These are phyloP conservation scores for Eciton burchellii DNA, from an alignment of 1,140 invertebrate genomes.

Conservation along the genomic window DNA sequence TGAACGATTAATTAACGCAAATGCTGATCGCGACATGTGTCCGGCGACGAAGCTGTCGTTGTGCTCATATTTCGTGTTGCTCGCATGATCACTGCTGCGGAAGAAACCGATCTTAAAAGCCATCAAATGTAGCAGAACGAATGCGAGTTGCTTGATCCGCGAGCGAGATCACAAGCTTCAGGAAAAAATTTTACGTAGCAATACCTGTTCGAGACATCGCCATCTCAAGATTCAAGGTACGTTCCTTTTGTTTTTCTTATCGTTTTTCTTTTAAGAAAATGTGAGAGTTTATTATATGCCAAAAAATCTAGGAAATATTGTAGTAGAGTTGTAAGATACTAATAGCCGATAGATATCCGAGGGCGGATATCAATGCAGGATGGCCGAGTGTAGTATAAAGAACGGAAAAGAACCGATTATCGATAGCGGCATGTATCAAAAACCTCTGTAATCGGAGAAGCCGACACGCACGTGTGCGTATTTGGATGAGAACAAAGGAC, in stretches of 20 bases:
- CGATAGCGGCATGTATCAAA: too few species aligned
- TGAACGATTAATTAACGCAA: not conserved
- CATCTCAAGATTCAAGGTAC: not conserved
- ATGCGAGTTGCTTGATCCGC: not conserved
- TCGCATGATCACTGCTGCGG: not conserved
- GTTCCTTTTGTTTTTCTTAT: not conserved
- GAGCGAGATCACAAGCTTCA: not conserved
- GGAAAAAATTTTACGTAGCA: not conserved
- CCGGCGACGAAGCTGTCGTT: not conserved
- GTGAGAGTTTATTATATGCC: too few species aligned
- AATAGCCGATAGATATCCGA: too few species aligned
- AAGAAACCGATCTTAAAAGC: not conserved
- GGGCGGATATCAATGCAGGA: too few species aligned
- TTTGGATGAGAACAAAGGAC: too few species aligned
- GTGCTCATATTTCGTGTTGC: not conserved
- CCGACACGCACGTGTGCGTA: too few species aligned
- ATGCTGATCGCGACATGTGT: not conserved
- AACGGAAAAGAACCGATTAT: too few species aligned
- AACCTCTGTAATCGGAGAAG: too few species aligned
- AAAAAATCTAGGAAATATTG: too few species aligned
- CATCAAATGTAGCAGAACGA: conserved; percentile 27
- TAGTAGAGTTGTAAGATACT: too few species aligned
- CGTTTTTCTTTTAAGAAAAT: not conserved
- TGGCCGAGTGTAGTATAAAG: too few species aligned
- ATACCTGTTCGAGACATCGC: not conserved